phyloP scores from a whole-genome alignment of 2,113 vertebrate species.

The Apteryx owenii region DNA sequence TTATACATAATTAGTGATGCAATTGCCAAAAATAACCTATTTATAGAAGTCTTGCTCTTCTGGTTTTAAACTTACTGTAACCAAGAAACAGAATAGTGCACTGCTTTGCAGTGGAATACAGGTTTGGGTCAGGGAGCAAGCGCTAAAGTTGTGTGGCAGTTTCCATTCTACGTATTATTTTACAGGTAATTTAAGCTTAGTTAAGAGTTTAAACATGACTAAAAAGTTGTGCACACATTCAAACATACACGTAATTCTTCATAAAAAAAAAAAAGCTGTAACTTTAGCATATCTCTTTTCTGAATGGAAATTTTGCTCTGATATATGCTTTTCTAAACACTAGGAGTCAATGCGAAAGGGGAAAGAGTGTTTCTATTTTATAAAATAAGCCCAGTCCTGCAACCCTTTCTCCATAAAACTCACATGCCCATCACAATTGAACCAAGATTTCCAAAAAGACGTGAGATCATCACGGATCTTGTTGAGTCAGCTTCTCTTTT shows the following conservation, averaged over 20 bases:
- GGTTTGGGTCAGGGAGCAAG: conserved; percentile 72
- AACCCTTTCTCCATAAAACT: background rate
- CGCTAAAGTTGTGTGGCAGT: conserved; percentile 65
- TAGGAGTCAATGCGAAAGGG: background rate
- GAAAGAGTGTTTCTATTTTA: background rate
- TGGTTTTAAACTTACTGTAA: conserved; percentile 77
- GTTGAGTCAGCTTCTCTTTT: background rate
- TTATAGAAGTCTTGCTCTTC: conserved; percentile 72
- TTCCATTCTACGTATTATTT: conserved; percentile 75
- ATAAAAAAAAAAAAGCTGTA: background rate
- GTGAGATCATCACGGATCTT: background rate
- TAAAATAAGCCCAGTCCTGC: background rate
- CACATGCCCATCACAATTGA: background rate
- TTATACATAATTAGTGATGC: conserved; percentile 77
- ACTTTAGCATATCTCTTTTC: background rate
- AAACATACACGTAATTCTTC: conserved; percentile 18
- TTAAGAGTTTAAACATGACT: conserved; percentile 53
- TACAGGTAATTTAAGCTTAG: conserved; percentile 73
- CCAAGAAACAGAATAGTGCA: conserved; percentile 63
- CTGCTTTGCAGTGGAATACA: conserved; percentile 67
- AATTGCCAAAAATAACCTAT: conserved; percentile 78
- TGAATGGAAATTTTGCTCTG: background rate
- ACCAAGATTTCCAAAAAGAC: background rate
- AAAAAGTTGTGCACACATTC: conserved; percentile 50
- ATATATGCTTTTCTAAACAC: conserved; percentile 2